These are phyloP conservation scores for Apus apus DNA, from an alignment of 2,113 vertebrate genomes.

Conservation along the genomic window DNA sequence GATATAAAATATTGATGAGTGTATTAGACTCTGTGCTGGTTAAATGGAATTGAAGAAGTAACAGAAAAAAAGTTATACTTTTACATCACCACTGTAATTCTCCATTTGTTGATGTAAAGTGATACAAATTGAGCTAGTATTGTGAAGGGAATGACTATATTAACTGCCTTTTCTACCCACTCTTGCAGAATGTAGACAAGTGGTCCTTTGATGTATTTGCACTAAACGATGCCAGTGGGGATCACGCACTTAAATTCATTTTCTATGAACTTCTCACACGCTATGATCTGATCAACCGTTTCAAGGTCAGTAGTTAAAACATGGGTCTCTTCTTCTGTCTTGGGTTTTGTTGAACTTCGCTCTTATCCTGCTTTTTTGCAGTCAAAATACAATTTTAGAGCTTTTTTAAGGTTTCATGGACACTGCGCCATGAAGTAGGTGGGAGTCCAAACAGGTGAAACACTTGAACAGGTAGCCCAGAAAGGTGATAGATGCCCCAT, in stretches of 20 bases:
- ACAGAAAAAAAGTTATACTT: not conserved
- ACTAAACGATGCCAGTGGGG: conserved; percentile 93
- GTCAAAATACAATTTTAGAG: not conserved
- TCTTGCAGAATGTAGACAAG: conserved; percentile 89
- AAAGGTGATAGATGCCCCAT: not conserved
- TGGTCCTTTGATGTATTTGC: conserved; percentile 98
- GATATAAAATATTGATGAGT: not conserved
- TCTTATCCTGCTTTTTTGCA: not conserved
- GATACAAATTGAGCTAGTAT: not conserved
- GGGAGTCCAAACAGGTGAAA: not conserved
- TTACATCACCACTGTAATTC: not conserved
- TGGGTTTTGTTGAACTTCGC: not conserved
- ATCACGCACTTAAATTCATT: conserved; percentile 97
- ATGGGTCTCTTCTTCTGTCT: not conserved
- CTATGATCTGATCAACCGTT: conserved; percentile 95
- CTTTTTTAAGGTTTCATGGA: not conserved
- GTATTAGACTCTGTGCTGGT: not conserved
- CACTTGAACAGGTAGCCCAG: not conserved
- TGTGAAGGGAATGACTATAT: not conserved
- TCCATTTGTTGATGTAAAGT: not conserved
- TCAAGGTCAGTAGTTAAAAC: conserved; percentile 86
- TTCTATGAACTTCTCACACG: conserved; percentile 98
- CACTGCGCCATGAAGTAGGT: not conserved
- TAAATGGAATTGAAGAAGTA: not conserved
- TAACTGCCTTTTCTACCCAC: not conserved